Evolutionary conservation across 2,797 vertebrate species (phyloP).

Genomic region (Microhierax caerulescens): DNA sequence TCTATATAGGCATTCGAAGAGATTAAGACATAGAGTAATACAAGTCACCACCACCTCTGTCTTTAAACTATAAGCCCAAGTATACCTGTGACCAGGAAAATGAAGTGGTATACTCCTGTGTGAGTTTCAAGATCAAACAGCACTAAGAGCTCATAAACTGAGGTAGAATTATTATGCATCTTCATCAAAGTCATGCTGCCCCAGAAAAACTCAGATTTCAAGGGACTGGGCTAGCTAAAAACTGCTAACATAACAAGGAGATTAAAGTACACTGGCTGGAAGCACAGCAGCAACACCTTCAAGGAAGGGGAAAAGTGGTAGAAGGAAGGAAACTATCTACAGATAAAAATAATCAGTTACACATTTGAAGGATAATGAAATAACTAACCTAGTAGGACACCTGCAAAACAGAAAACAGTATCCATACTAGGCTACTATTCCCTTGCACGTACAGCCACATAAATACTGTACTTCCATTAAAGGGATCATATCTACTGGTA

Average conservation of each 20-base stretch:
- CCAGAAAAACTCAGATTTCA: not conserved
- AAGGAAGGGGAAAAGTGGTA: accelerated
- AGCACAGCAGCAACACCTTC: not conserved
- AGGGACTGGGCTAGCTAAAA: not conserved
- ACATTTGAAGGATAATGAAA: not conserved
- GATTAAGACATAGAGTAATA: not conserved
- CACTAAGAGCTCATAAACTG: not conserved
- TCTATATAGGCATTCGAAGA: not conserved
- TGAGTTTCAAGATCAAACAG: not conserved
- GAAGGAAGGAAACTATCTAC: not conserved
- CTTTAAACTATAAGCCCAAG: not conserved
- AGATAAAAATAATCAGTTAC: not conserved
- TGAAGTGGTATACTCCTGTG: accelerated
- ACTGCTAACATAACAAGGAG: not conserved
- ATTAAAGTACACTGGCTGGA: not conserved
- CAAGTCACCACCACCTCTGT: not conserved
- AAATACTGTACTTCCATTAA: not conserved
- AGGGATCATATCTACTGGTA: not conserved
- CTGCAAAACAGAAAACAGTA: not conserved
- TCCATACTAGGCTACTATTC: not conserved
- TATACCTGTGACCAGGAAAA: not conserved
- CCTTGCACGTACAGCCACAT: not conserved
- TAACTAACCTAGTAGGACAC: not conserved
- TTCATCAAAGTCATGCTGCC: not conserved
- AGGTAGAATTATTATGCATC: not conserved